These are phyloP conservation scores for Notodonta dromedarius DNA, from an alignment of 2,888 invertebrate species.

Conservation along the genomic window DNA sequence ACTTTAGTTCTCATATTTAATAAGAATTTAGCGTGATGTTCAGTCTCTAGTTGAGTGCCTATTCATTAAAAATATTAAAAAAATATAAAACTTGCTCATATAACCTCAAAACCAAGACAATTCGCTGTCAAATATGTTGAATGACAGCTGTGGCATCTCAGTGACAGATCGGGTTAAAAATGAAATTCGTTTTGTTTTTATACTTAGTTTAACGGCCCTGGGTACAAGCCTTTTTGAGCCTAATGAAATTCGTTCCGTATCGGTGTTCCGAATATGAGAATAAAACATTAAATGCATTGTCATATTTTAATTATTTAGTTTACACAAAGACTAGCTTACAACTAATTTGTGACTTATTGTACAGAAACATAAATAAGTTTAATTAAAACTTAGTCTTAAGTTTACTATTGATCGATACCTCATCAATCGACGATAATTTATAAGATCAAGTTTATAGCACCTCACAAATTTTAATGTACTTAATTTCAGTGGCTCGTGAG, in stretches of 20 bases:
- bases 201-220: too few species aligned
- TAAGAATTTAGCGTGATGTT: background rate
- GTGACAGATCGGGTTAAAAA: background rate
- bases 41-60: too few species aligned
- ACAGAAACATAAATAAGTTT: slow-evolving; percentile 73
- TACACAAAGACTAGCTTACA: slow-evolving; percentile 81
- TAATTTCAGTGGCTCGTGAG: slow-evolving; percentile 23
- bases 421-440: slow-evolving; percentile 26
- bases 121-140: slow-evolving; percentile 5
- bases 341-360: slow-evolving; percentile 82
- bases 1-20: background rate
- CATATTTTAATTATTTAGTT: slow-evolving; percentile 51
- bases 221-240: too few species aligned
- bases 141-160: too few species aligned
- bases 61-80: too few species aligned
- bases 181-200: too few species aligned
- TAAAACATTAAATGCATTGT: slow-evolving; percentile 19
- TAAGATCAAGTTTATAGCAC: slow-evolving; percentile 25
- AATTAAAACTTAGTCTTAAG: slow-evolving; percentile 52
- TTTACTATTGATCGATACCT: slow-evolving; percentile 35
- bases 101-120: slow-evolving; percentile 23
- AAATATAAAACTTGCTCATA: too few species aligned
- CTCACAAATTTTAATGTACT: slow-evolving; percentile 11
- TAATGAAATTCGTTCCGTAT: slow-evolving; percentile 6
- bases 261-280: background rate